Evolutionary conservation across 2,888 invertebrate genomes (phyloP), one percentile per base, ranked within the genome.

Genomic region (Gisinianus flammeolus): DNA sequence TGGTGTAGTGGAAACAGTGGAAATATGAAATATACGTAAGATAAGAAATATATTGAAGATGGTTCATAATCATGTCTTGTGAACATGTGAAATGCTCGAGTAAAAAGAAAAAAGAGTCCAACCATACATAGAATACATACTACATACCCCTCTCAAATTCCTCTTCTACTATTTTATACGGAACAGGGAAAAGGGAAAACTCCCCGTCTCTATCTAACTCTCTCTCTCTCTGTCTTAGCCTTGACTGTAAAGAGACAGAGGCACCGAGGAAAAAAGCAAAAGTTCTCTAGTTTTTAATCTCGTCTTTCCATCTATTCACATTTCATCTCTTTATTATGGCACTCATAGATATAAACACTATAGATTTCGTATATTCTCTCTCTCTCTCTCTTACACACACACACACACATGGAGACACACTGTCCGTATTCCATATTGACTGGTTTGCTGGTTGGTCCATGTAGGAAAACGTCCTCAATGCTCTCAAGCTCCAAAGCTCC

Each of bases 271-370:
- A 44, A 44, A 35, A 44, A 44, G 19, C 12, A 19, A 44, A 19
- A 16, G 44, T 16, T 12, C 19, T 58, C 58, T 58, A 72, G 72
- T 72, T 72, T 62, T 72, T 72, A 72, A 72, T 72, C 72, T 72
- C 35, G 31, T 33, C 72, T 72, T 31, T 26, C 72, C 72, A 72
- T 72, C 72, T 72, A 72, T 72, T 72, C 72, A 72, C 72, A 72
- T 72, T 72, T 72, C 72, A 56, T 72, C 31, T 72, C 72, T 62
- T 69, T 69, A 69, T 24, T 69, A 52, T 44, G 52, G 69, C 31
- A 10, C 35, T 35, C 68, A 67, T 30, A 22, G n/a, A n/a, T n/a
- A n/a, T n/a, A n/a, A n/a, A n/a, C n/a, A n/a, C n/a, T n/a, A n/a
- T n/a, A n/a, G n/a, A n/a, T n/a, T n/a, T n/a, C n/a, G n/a, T n/a